Percentiles rank a stretch among this genome's conserved stretches.
Evolutionary conservation across 1,140 invertebrate species (phyloP).

Genomic region (Centruroides sculpturatus): DNA sequence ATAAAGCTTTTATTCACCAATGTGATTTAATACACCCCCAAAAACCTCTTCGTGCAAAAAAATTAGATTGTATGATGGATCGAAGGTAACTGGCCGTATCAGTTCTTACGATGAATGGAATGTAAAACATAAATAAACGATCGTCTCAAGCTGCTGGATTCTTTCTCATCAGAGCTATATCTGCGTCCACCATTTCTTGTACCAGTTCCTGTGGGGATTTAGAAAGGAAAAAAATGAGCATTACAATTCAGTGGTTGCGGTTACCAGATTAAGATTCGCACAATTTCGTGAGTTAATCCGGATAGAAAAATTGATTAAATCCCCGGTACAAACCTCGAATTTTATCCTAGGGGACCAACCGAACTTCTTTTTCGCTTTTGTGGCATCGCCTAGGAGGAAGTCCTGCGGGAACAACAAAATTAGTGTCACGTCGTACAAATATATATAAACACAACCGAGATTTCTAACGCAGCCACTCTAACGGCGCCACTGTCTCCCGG

Average conservation of each 20-base stretch:
- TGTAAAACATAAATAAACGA: not conserved
- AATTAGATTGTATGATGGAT: no score
- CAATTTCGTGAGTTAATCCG: not conserved
- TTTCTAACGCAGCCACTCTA: not conserved
- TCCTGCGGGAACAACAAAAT: constrained; percentile 43
- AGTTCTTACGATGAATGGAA: not conserved
- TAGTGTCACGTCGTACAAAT: not conserved
- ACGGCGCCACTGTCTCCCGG: not conserved
- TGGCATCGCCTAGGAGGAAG: constrained; percentile 72
- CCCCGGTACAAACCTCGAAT: constrained; percentile 46
- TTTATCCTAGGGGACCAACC: constrained; percentile 75
- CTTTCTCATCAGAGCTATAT: constrained; percentile 79
- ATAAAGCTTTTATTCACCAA: no score
- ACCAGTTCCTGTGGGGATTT: constrained; percentile 52
- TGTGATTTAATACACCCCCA: no score
- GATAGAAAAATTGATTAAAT: not conserved
- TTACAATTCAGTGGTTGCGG: not conserved
- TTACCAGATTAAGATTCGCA: constrained; percentile 3
- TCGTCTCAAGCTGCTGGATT: constrained; percentile 63
- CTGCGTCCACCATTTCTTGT: constrained; percentile 89
- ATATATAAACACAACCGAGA: not conserved
- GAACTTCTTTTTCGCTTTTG: constrained; percentile 70
- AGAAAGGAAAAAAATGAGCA: constrained; percentile 15
- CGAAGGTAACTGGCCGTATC: no score
- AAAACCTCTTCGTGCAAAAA: no score